phyloP scores from a whole-genome alignment of 2,888 invertebrate genomes.

The Phlogophora meticulosa region DNA sequence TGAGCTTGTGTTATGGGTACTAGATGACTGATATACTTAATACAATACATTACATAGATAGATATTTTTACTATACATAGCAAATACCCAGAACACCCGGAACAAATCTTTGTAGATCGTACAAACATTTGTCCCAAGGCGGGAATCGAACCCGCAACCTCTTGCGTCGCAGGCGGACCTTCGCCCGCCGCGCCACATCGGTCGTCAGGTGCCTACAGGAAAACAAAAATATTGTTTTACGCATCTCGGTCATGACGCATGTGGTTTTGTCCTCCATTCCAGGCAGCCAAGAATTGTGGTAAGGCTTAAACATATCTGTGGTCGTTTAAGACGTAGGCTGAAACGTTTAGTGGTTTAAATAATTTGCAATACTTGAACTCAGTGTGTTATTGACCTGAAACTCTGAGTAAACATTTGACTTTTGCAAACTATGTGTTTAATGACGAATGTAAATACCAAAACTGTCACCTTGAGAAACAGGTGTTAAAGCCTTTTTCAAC shows the following conservation, averaged over 20 bases:
- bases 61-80: too few relatives aligned
- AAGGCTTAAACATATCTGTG: conserved; percentile 65
- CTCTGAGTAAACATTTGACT: conserved; percentile 26
- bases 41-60: too few relatives aligned
- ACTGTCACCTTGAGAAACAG: neutral
- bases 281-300: conserved; percentile 64
- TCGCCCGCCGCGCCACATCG: too few relatives aligned
- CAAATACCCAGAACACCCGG: too few relatives aligned
- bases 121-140: too few relatives aligned
- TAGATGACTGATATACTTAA: too few relatives aligned
- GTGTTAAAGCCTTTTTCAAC: neutral
- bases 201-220: too few relatives aligned
- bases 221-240: conserved; percentile 53
- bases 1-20: too few relatives aligned
- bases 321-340: conserved; percentile 57
- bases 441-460: conserved; percentile 30
- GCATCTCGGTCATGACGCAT: conserved; percentile 52
- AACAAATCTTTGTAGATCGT: too few relatives aligned
- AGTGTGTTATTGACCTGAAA: conserved; percentile 48
- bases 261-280: conserved; percentile 46
- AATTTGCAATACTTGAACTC: conserved; percentile 62
- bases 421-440: conserved; percentile 12
- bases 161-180: too few relatives aligned
- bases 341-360: conserved; percentile 75
- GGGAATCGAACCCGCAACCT: too few relatives aligned